These are phyloP conservation scores for Pangasius djambal DNA, from an alignment of 2,797 vertebrate species.

Conservation along the genomic window DNA sequence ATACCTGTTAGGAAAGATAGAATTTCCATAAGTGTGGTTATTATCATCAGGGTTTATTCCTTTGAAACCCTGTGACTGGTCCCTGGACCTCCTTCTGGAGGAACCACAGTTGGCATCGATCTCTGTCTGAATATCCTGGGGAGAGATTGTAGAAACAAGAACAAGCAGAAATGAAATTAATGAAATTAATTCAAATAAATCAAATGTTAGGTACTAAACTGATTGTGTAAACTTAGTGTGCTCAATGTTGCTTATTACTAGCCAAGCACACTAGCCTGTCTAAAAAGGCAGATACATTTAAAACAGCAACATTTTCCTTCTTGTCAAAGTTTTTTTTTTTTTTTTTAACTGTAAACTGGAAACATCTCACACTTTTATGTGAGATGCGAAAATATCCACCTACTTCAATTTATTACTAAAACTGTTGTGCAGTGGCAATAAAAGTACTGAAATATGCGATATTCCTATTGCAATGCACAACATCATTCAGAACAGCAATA, in stretches of 20 bases:
- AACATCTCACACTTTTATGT: not conserved
- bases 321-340: not conserved
- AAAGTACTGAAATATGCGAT: not conserved
- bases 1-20: slow-evolving; percentile 31
- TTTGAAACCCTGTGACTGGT: slow-evolving; percentile 22
- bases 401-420: slow-evolving; percentile 2
- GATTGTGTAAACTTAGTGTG: not conserved
- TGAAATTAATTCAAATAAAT: not conserved
- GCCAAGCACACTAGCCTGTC: not conserved
- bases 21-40: slow-evolving; percentile 1
- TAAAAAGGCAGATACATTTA: not conserved
- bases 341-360: not conserved
- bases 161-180: slow-evolving; percentile 7
- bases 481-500: not conserved
- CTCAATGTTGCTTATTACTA: not conserved
- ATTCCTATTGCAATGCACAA: not conserved
- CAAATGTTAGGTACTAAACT: not conserved
- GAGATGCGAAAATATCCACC: not conserved
- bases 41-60: slow-evolving; percentile 22
- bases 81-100: slow-evolving; percentile 69
- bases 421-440: not conserved
- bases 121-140: slow-evolving; percentile 84
- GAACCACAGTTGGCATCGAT: slow-evolving; percentile 82
- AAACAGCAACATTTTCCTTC: not conserved
- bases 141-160: slow-evolving; percentile 43